Evolutionary conservation across 64 coral and sea anemone species (phyloP), one percentile per base, ranked within the genome.

Genomic region (Montipora capricornis): DNA sequence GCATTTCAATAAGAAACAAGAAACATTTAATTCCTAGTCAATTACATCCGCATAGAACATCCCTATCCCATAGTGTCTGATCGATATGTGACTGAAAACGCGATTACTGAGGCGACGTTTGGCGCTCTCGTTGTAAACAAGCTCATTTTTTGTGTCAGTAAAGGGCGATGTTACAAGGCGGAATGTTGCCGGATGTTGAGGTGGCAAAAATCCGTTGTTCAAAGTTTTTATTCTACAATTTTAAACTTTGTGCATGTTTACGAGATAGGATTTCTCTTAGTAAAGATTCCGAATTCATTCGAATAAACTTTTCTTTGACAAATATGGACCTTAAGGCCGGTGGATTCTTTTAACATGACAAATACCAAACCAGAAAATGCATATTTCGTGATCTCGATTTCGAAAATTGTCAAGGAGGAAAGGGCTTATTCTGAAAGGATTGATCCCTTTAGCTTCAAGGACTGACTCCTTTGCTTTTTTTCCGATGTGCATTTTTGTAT

Each of bases 91-190:
- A 4, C 62, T 3, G 16, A 19, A 84, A 68, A 84, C 13, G 44
- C 29, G 59, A 68, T 46, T 68, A 4, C 60, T 37, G 8, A 29
- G 29, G 11, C 47, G 47, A 17, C 8, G 51, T 71, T 71, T 6
- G 16, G 44, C 1, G 62, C 60, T 86, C 17, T 68, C 26, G 4
- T 84, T 86, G 20, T 50, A 86, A 86, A 86, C 82, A 86, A 51
- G n/a, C 44, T 73, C 46, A 50, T 86, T 2, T 37, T 37, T 37
- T n/a, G 37, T 37, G 37, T 37, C 37, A 1, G 37, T 37, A 37
- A 37, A 37, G 37, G 37, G 37, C 37, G 37, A 17, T 26, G 4
- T 71, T 22, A 69, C 16, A 51, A 86, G 66, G 46, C 81, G 47
- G 45, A 68, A 71, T 86, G 14, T 86, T 86, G 45, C 46, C 82